These are phyloP conservation scores for Chelon labrosus DNA, from an alignment of 2,797 vertebrate species.

Conservation along the genomic window DNA sequence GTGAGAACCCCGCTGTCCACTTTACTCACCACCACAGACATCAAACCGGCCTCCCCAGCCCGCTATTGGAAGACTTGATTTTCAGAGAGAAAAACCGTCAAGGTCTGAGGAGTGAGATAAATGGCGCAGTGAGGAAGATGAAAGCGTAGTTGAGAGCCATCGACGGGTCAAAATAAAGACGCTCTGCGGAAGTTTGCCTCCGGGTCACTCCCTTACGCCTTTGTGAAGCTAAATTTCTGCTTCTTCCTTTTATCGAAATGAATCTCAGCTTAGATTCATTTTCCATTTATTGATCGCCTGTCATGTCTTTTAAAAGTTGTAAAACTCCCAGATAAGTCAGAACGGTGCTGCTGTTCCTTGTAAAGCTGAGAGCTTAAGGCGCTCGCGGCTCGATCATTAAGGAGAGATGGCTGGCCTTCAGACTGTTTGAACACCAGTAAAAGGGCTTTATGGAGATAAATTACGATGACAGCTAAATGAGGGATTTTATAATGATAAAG, in stretches of 20 bases:
- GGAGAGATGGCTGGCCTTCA: constrained; percentile 52
- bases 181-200: constrained; percentile 55
- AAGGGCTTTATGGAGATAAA: constrained; percentile 34
- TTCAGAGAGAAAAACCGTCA: constrained; percentile 67
- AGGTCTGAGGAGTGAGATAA: constrained; percentile 78
- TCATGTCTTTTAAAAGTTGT: constrained; percentile 61
- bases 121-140: constrained; percentile 69
- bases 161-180: constrained; percentile 65
- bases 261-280: constrained; percentile 57
- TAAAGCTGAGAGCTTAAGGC: constrained; percentile 58
- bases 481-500: constrained; percentile 48
- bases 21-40: constrained; percentile 65
- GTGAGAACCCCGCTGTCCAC: constrained; percentile 70
- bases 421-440: constrained; percentile 48
- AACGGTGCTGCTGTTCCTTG: constrained; percentile 60
- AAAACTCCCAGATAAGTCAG: constrained; percentile 55
- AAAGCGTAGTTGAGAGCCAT: constrained; percentile 64
- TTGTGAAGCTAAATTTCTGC: constrained; percentile 48
- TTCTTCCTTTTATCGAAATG: constrained; percentile 50
- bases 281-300: constrained; percentile 69
- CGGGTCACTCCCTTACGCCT: constrained; percentile 51
- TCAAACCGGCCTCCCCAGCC: constrained; percentile 61
- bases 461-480: constrained; percentile 49
- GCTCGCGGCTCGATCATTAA: constrained; percentile 43
- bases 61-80: constrained; percentile 68